Conservation (phyloP, 2,888 invertebrate species). For the Mycalesis mineus region DNA sequence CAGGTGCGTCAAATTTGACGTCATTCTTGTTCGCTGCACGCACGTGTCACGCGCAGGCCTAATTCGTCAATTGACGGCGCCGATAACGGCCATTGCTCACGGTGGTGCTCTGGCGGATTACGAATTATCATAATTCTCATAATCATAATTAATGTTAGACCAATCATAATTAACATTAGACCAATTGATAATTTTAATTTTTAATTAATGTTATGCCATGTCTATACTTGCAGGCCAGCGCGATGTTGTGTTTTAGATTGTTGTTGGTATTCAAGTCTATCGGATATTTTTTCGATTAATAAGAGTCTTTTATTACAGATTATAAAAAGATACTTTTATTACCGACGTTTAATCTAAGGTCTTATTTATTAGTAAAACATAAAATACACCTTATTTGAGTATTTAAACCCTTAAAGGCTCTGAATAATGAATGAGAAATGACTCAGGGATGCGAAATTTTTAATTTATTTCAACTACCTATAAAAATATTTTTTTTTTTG, state of each 20-base stretch:
- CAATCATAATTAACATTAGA: background rate
- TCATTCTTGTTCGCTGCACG: conserved; percentile 20
- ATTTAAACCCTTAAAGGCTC: too few relatives aligned
- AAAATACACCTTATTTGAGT: too few relatives aligned
- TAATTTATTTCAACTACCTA: too few relatives aligned
- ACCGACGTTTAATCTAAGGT: too few relatives aligned
- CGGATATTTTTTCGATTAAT: too few relatives aligned
- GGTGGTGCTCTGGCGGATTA: conserved; percentile 52
- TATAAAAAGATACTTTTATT: too few relatives aligned
- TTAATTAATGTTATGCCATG: background rate
- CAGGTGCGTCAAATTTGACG: too few relatives aligned
- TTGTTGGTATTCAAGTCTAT: background rate
- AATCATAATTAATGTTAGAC: conserved; percentile 1
- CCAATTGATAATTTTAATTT: background rate
- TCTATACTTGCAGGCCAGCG: background rate
- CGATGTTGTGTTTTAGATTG: background rate
- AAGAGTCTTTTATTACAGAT: too few relatives aligned
- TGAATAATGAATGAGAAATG: too few relatives aligned
- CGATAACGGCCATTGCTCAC: conserved; percentile 72
- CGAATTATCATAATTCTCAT: conserved; percentile 30
- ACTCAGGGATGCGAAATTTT: too few relatives aligned
- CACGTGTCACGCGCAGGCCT: conserved; percentile 63
- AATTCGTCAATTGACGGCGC: conserved; percentile 76
- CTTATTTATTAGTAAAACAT: too few relatives aligned
- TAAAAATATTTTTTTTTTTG: too few relatives aligned